Conservation (phyloP, 2,797 vertebrate species). For the Avahi laniger region DNA sequence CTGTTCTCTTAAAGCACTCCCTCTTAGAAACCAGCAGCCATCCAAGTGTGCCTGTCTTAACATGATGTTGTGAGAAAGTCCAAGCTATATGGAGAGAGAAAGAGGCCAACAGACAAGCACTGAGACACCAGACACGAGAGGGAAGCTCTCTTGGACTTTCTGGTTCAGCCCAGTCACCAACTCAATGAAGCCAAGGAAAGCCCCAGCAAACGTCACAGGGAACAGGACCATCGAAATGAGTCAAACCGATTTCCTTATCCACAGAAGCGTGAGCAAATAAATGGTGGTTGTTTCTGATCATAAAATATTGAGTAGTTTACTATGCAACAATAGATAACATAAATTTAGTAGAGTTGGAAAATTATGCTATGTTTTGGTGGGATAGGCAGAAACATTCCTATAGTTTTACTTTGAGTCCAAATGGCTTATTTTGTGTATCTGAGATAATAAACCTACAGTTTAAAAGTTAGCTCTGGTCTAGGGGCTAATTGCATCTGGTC, state of each 20-base stretch:
- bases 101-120: not conserved
- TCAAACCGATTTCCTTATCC: not conserved
- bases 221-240: not conserved
- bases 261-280: not conserved
- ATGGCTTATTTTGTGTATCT: not conserved
- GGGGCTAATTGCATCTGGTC: not conserved
- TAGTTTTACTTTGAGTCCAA: not conserved
- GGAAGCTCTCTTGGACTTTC: not conserved
- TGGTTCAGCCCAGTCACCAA: not conserved
- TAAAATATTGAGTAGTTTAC: not conserved
- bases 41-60: not conserved
- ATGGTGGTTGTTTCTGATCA: not conserved
- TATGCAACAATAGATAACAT: not conserved
- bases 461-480: not conserved
- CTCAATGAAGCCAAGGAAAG: not conserved
- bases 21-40: not conserved
- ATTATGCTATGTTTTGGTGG: not conserved
- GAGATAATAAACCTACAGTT: not conserved
- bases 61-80: not conserved
- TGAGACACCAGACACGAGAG: accelerated
- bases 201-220: not conserved
- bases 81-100: not conserved
- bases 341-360: not conserved
- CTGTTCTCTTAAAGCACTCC: not conserved
- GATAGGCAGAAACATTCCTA: not conserved